Evolutionary conservation across 2,113 vertebrate genomes (phyloP).

Genomic region (Albula glossodonta): DNA sequence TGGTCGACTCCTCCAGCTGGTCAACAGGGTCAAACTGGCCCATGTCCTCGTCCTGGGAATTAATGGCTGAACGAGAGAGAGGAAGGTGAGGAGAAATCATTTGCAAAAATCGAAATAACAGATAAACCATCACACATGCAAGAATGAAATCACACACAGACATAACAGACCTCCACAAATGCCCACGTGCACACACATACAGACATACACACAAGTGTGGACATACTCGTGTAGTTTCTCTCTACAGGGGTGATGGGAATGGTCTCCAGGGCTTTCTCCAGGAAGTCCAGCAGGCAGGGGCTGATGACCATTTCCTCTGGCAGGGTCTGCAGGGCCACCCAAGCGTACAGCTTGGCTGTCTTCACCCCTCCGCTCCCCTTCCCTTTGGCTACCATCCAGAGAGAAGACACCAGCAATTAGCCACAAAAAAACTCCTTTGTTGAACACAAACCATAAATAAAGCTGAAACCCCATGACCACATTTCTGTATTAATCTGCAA

Average conservation of each 20-base stretch:
- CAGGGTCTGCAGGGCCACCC: constrained; percentile 95
- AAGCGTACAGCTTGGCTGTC: constrained; percentile 93
- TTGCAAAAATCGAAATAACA: too few relatives aligned
- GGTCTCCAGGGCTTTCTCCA: constrained; percentile 97
- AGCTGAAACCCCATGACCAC: too few relatives aligned
- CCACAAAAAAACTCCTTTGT: too few relatives aligned
- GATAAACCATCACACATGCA: not conserved
- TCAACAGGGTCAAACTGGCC: constrained; percentile 93
- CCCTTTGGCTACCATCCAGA: constrained; percentile 83
- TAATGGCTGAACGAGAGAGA: constrained; percentile 67
- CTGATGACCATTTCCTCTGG: constrained; percentile 99
- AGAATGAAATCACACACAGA: not conserved
- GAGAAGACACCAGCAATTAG: constrained; percentile 5
- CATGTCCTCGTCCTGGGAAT: constrained; percentile 93
- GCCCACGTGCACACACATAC: not conserved
- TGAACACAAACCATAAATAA: too few relatives aligned
- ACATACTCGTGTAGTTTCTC: constrained; percentile 81
- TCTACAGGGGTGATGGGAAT: constrained; percentile 97
- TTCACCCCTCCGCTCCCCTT: constrained; percentile 89
- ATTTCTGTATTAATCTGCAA: too few relatives aligned
- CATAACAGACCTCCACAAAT: not conserved
- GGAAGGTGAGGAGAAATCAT: not conserved
- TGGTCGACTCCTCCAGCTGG: constrained; percentile 89
- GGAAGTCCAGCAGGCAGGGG: constrained; percentile 91
- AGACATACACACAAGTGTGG: not conserved